Conservation (phyloP, 1,140 invertebrate species). For the Coelopa frigida region DNA sequence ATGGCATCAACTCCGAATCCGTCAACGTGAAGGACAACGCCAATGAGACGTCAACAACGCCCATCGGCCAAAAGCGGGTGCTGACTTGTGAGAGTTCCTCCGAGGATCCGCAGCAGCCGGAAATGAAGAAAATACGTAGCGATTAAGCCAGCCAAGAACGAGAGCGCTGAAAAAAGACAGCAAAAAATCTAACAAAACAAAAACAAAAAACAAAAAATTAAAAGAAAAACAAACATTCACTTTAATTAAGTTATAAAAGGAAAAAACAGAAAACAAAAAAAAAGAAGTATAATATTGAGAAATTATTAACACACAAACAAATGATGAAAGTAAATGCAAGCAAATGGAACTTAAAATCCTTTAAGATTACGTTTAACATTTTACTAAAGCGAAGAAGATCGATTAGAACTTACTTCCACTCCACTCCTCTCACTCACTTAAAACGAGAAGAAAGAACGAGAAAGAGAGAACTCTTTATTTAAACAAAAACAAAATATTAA, state of each 20-base stretch:
- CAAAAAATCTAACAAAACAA: not conserved
- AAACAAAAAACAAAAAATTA: not conserved
- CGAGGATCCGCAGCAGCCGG: constrained; percentile 18
- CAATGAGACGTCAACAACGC: constrained; percentile 17
- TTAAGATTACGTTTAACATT: no score
- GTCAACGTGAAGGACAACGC: constrained; percentile 28
- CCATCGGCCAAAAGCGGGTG: constrained; percentile 21
- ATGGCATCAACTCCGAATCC: constrained; percentile 8
- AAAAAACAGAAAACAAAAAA: constrained; percentile 1
- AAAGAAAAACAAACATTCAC: not conserved
- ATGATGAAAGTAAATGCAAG: constrained; percentile 1
- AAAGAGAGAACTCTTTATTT: no score
- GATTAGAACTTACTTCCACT: no score
- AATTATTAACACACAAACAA: not conserved
- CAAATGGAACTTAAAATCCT: no score
- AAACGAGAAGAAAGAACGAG: no score
- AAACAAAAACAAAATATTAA: no score
- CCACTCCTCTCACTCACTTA: no score
- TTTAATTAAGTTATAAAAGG: constrained; percentile 3
- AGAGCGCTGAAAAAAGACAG: not conserved
- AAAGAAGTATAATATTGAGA: constrained; percentile 2
- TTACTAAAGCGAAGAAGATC: no score
- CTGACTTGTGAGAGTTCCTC: constrained; percentile 17
- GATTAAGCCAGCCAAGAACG: constrained; percentile 22
- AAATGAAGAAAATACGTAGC: constrained; percentile 42